Evolutionary conservation across 2,888 invertebrate genomes (phyloP).

Genomic region (Dicyrtoma fusca): DNA sequence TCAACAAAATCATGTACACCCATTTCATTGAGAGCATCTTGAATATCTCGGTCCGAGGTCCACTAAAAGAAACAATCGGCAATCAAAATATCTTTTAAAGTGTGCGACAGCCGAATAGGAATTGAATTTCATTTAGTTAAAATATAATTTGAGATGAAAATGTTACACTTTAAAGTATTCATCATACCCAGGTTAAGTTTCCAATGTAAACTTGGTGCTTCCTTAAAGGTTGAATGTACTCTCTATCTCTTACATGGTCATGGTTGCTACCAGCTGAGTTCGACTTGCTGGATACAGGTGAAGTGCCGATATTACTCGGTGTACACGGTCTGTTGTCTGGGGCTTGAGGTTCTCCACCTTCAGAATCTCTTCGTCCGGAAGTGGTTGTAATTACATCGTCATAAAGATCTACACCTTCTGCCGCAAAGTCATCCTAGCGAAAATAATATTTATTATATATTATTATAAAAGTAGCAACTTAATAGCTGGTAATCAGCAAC

Average conservation of each 20-base stretch:
- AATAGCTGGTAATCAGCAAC: too few relatives aligned
- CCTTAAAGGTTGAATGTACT: slow-evolving; percentile 72
- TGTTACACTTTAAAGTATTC: neutral
- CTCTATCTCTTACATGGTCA: slow-evolving; percentile 51
- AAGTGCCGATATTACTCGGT: slow-evolving; percentile 32
- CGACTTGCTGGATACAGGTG: slow-evolving; percentile 30
- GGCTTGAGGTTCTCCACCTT: slow-evolving; percentile 53
- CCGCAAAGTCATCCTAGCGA: slow-evolving; percentile 76
- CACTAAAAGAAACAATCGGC: slow-evolving; percentile 67
- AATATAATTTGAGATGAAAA: too few relatives aligned
- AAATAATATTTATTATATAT: too few relatives aligned
- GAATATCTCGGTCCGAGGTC: slow-evolving; percentile 96
- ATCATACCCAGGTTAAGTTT: slow-evolving; percentile 94
- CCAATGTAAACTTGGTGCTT: slow-evolving; percentile 94
- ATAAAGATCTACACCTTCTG: slow-evolving; percentile 89
- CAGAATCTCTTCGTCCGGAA: slow-evolving; percentile 60
- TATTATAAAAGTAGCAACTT: too few relatives aligned
- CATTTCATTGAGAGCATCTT: slow-evolving; percentile 82
- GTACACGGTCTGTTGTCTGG: slow-evolving; percentile 44
- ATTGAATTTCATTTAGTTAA: too few relatives aligned
- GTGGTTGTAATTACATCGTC: slow-evolving; percentile 92
- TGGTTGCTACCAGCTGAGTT: slow-evolving; percentile 26
- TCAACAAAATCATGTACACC: slow-evolving; percentile 94
- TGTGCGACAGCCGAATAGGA: too few relatives aligned
- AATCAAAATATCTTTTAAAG: neutral